Percentiles rank a stretch among this genome's conserved stretches.
phyloP scores from a whole-genome alignment of 2,888 invertebrate genomes.

The Alloscopus bannaensis region DNA sequence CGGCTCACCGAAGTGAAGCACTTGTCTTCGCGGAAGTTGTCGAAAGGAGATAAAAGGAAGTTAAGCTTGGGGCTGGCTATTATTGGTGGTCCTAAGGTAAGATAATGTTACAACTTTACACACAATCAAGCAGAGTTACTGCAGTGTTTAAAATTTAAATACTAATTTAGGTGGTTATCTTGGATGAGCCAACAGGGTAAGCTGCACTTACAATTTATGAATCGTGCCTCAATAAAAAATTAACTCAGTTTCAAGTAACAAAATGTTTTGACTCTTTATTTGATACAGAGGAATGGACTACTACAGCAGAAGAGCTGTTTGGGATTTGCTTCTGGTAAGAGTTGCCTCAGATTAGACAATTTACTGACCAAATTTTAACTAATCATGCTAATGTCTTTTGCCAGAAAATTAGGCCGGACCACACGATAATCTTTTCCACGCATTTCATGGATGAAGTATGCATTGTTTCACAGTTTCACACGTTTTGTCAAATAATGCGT shows the following conservation, averaged over 20 bases:
- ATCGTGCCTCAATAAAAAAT: not conserved
- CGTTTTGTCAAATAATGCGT: too few relatives aligned
- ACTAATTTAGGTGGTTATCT: constrained; percentile 74
- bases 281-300: constrained; percentile 77
- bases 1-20: constrained; percentile 82
- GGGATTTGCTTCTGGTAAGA: constrained; percentile 74
- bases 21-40: constrained; percentile 80
- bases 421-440: constrained; percentile 87
- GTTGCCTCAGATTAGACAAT: constrained; percentile 15
- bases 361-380: not conserved
- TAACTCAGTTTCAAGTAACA: not conserved
- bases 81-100: constrained; percentile 83
- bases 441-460: constrained; percentile 94
- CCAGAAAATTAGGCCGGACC: constrained; percentile 21
- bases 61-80: constrained; percentile 91
- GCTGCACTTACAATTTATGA: constrained; percentile 14
- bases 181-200: constrained; percentile 78
- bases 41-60: constrained; percentile 96
- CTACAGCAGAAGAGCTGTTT: constrained; percentile 77
- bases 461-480: not conserved
- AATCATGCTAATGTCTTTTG: not conserved
- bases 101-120: not conserved
- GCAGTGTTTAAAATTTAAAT: not conserved
- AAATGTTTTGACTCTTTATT: not conserved
- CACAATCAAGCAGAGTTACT: not conserved